phyloP scores from a whole-genome alignment of 2,113 vertebrate species.

The Oncorhynchus nerka region DNA sequence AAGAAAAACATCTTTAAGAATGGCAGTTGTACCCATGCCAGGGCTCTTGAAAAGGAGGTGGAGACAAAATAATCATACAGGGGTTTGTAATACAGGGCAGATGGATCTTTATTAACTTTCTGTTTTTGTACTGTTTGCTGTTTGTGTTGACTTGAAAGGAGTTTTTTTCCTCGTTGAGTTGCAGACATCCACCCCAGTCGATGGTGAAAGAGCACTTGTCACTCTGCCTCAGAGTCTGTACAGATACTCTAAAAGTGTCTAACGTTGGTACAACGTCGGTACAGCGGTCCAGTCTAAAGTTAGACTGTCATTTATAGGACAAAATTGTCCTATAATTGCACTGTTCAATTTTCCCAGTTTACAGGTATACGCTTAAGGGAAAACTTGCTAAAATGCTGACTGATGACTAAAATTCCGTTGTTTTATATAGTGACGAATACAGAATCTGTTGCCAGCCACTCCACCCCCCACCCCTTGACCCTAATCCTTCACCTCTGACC shows the following conservation, averaged over 20 bases:
- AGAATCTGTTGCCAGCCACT: constrained; percentile 81
- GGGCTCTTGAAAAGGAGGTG: constrained; percentile 77
- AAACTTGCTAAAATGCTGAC: constrained; percentile 86
- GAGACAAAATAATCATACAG: constrained; percentile 60
- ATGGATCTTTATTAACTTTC: constrained; percentile 44
- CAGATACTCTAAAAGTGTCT: constrained; percentile 68
- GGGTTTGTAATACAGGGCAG: constrained; percentile 58
- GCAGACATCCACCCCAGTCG: constrained; percentile 76
- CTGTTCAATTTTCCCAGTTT: constrained; percentile 99
- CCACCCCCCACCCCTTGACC: constrained; percentile 66
- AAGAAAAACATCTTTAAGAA: constrained; percentile 61
- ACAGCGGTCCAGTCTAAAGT: constrained; percentile 87
- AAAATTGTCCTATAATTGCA: constrained; percentile 83
- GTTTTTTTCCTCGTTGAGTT: constrained; percentile 73
- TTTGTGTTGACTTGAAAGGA: constrained; percentile 80
- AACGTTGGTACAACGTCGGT: constrained; percentile 78
- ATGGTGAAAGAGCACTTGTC: constrained; percentile 87
- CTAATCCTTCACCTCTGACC: constrained; percentile 50
- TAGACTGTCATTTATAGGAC: constrained; percentile 88
- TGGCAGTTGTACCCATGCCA: constrained; percentile 72
- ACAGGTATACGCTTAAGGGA: constrained; percentile 91
- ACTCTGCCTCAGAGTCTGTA: constrained; percentile 82
- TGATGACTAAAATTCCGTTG: constrained; percentile 76
- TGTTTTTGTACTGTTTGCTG: constrained; percentile 66
- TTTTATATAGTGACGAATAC: constrained; percentile 75